A percentile compares a stretch with the other conserved stretches of the same genome.
Evolutionary conservation across 2,113 vertebrate species (phyloP).

Genomic region (Carassius auratus): DNA sequence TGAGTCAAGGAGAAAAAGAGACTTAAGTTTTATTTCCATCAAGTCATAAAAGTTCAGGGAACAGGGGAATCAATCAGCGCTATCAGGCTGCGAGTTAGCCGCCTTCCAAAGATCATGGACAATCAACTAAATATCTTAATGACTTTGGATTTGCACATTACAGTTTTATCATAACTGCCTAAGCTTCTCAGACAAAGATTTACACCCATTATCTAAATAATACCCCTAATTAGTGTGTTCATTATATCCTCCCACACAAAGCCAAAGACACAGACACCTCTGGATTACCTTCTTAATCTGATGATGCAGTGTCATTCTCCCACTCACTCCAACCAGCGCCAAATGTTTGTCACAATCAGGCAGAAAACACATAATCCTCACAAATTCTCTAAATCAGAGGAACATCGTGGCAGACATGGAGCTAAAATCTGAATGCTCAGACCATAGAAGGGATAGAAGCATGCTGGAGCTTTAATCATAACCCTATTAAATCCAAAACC

Average conservation of each 20-base stretch:
- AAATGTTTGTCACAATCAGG: constrained; percentile 37
- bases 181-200: constrained; percentile 45
- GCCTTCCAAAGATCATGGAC: constrained; percentile 31
- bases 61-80: constrained; percentile 32
- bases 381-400: constrained; percentile 23
- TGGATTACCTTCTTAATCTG: constrained; percentile 53
- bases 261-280: constrained; percentile 28
- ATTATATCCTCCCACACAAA: constrained; percentile 53
- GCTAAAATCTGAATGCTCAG: background rate
- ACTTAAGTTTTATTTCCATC: background rate
- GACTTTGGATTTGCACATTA: constrained; percentile 43
- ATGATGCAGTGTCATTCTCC: constrained; percentile 31
- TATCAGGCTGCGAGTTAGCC: constrained; percentile 13
- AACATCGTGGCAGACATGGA: background rate
- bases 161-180: constrained; percentile 40
- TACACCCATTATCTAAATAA: constrained; percentile 46
- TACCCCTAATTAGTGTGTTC: constrained; percentile 47
- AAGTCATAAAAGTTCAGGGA: constrained; percentile 17
- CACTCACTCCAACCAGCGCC: constrained; percentile 18
- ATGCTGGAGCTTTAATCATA: background rate
- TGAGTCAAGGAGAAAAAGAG: background rate
- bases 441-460: background rate
- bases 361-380: constrained; percentile 35
- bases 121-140: constrained; percentile 44
- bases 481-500: constrained; percentile 7